Base-by-base conservation (phyloP, 2,797 vertebrate species). In the Melanogrammus aeglefinus region DNA sequence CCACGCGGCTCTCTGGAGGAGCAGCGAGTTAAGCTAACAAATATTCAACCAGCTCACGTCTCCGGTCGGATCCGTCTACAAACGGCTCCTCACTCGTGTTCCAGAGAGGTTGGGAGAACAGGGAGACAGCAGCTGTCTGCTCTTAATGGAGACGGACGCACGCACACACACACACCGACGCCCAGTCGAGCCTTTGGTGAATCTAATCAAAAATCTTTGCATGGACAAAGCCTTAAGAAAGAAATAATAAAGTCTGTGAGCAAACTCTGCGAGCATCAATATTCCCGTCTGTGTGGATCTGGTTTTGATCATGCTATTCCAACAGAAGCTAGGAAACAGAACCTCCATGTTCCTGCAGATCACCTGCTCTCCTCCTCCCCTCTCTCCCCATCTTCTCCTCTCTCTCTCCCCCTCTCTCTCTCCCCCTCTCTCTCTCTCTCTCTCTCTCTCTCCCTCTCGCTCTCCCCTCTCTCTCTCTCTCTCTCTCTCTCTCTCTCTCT, bases 21-120 rank as follows among this genome's bases (percentile, higher is more conserved):
- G 83, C 79, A 66, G 63, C 76, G 81, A 82, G 44, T 76, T 5
- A 75, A 85, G 88, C 83, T 88, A 91, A 92, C 86, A 91, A 88
- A 89, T 38, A 80, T 1, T 14, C 44, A 0, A 66, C 79, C 16
- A 18, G 16, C 14, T 14, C 13, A 47, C 12, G 72, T 78, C 80
- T 78, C 27, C 77, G 76, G 21, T 41, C 77, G 9, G 21, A 29
- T 18, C n/a, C 75, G 71, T 41, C 76, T n/a, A 3, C 77, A 76
- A 74, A 87, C 80, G 80, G 76, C n/a, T 14, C 16, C 16, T 47
- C 4, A 47, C 44, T 47, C 16, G 1, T 47, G 44, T 72, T 47
- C 72, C 33, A 27, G 12, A 77, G 78, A 86, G 51, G 41, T 84
- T 77, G 72, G 7, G 24, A 29, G 39, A 81, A 82, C 72, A 36